A percentile compares a stretch with the other conserved stretches of the same genome.
Evolutionary conservation across 2,888 invertebrate genomes (phyloP).

Genomic region (Rotaria socialis): DNA sequence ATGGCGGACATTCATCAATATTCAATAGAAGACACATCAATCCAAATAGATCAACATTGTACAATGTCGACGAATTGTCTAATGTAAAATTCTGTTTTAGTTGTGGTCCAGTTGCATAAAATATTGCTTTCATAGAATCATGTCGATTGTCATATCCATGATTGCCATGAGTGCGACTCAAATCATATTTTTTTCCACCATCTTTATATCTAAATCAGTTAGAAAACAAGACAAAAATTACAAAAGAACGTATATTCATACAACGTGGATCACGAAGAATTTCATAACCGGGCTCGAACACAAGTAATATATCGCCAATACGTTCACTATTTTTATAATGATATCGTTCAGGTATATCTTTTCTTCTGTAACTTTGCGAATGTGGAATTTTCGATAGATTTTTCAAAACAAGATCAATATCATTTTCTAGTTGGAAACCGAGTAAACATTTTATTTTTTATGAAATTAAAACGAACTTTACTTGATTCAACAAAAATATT

Average conservation of each 20-base stretch:
- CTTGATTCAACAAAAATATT: conserved; percentile 35
- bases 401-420: background rate
- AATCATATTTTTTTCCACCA: background rate
- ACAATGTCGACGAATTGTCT: conserved; percentile 49
- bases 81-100: conserved; percentile 37
- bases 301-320: conserved; percentile 38
- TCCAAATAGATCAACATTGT: conserved; percentile 57
- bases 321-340: conserved; percentile 38
- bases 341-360: conserved; percentile 34
- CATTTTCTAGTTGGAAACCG: background rate
- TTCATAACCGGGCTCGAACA: conserved; percentile 23
- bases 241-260: background rate
- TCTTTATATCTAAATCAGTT: background rate
- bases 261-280: background rate
- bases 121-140: conserved; percentile 37
- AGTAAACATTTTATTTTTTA: background rate
- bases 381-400: background rate
- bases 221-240: background rate
- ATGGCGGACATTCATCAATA: conserved; percentile 52
- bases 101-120: conserved; percentile 37
- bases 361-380: background rate
- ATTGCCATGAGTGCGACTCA: background rate
- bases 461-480: background rate
- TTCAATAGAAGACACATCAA: conserved; percentile 55
- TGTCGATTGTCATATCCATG: conserved; percentile 40